Percentiles rank a stretch among this genome's conserved stretches.
Evolutionary conservation across 2,797 vertebrate species (phyloP).

Genomic region (Brachyalestes nurse): DNA sequence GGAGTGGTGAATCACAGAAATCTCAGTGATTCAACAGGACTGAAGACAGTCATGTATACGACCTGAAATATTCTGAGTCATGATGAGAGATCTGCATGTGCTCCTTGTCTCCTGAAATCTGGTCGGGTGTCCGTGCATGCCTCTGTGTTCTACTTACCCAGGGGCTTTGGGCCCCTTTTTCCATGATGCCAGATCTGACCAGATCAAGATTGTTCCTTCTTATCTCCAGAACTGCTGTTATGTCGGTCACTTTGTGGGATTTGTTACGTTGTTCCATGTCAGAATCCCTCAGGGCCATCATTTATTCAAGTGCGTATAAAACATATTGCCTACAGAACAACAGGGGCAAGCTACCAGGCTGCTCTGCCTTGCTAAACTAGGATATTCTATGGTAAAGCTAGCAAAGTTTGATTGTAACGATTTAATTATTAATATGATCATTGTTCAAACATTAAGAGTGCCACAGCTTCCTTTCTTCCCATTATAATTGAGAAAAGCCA

Average conservation of each 20-base stretch:
- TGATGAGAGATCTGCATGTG: slow-evolving; percentile 26
- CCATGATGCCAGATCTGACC: background rate
- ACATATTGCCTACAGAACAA: background rate
- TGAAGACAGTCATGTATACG: background rate
- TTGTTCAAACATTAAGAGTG: too few species aligned
- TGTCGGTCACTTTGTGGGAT: background rate
- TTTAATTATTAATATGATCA: too few species aligned
- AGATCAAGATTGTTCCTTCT: background rate
- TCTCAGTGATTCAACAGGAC: background rate
- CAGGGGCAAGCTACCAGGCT: too few species aligned
- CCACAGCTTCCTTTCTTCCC: too few species aligned
- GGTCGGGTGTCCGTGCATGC: background rate
- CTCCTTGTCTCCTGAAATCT: background rate
- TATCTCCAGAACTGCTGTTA: slow-evolving; percentile 24
- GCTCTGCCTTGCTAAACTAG: too few species aligned
- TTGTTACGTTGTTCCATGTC: background rate
- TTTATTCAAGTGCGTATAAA: background rate
- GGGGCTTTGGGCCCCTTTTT: background rate
- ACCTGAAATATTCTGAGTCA: slow-evolving; percentile 18
- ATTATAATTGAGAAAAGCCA: too few species aligned
- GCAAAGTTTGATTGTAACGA: too few species aligned
- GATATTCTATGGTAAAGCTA: too few species aligned
- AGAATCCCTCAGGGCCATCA: background rate
- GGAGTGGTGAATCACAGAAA: background rate
- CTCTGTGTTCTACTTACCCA: slow-evolving; percentile 6